Conservation (phyloP, 2,888 invertebrate species). For the Chrysolina oricalcia region DNA sequence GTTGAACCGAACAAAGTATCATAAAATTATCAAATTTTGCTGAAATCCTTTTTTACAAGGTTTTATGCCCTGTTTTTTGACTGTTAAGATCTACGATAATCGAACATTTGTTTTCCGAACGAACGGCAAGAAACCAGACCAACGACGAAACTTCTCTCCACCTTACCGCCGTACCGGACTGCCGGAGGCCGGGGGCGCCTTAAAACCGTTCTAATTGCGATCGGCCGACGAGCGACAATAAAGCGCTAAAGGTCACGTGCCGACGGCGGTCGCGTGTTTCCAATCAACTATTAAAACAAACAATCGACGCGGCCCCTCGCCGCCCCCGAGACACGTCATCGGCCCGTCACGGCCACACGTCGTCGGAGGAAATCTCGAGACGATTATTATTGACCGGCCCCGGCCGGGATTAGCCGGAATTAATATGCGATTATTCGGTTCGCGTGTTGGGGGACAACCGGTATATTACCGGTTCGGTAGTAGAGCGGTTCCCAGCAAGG, state of each 20-base stretch:
- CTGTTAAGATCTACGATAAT: too few species aligned
- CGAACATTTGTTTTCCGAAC: too few species aligned
- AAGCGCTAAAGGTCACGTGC: slow-evolving; percentile 59
- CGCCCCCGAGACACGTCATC: slow-evolving; percentile 22
- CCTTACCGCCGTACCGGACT: neutral
- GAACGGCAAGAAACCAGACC: neutral
- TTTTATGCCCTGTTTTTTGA: too few species aligned
- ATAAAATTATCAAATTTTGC: too few species aligned
- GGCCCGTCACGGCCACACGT: slow-evolving; percentile 38
- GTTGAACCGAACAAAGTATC: too few species aligned
- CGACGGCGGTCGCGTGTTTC: slow-evolving; percentile 56
- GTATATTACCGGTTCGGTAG: neutral
- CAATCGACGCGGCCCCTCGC: slow-evolving; percentile 48
- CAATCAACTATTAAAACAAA: slow-evolving; percentile 66
- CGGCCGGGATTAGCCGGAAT: slow-evolving; percentile 27
- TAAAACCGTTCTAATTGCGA: slow-evolving; percentile 63
- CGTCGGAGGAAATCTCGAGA: slow-evolving; percentile 26
- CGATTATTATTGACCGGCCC: slow-evolving; percentile 23
- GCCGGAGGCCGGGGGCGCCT: slow-evolving; percentile 36
- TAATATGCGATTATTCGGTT: slow-evolving; percentile 27
- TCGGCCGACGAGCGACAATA: slow-evolving; percentile 57
- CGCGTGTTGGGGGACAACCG: neutral
- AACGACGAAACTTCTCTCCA: neutral
- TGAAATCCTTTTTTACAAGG: too few species aligned
- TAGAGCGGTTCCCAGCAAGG: too few species aligned